phyloP scores from a whole-genome alignment of 2,888 invertebrate species.

The Zeuzera pyrina region DNA sequence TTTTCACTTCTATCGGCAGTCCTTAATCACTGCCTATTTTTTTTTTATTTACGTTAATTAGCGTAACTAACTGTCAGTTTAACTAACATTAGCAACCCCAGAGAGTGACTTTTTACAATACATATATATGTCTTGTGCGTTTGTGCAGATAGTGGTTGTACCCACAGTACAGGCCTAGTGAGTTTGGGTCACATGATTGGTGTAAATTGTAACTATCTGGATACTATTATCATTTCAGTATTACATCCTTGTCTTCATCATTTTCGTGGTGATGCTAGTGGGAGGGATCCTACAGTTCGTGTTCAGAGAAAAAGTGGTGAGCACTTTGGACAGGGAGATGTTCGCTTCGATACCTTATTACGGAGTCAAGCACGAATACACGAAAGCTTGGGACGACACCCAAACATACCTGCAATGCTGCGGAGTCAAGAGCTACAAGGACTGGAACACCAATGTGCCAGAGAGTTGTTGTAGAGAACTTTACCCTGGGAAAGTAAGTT shows the following conservation, averaged over 20 bases:
- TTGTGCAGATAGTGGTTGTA: too few species aligned
- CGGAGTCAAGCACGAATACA: constrained; percentile 78
- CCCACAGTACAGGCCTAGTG: too few species aligned
- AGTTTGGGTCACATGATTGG: too few species aligned
- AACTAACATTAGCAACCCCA: too few species aligned
- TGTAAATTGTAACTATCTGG: not conserved
- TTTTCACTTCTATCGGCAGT: too few species aligned
- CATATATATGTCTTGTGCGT: too few species aligned
- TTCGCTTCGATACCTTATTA: constrained; percentile 82
- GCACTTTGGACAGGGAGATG: constrained; percentile 85
- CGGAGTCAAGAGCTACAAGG: constrained; percentile 82
- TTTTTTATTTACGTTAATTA: too few species aligned
- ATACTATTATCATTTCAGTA: constrained; percentile 75
- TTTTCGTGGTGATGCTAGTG: constrained; percentile 91
- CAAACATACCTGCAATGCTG: constrained; percentile 90
- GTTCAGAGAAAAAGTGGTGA: constrained; percentile 87
- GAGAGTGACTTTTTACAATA: too few species aligned
- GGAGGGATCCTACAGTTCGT: constrained; percentile 94
- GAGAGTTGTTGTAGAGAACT: constrained; percentile 84
- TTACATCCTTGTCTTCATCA: constrained; percentile 88
- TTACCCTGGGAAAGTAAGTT: constrained; percentile 68
- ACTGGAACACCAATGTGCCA: constrained; percentile 83
- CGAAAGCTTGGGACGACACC: constrained; percentile 90
- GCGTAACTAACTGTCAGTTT: too few species aligned
- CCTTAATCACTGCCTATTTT: too few species aligned